Base-by-base conservation (phyloP, 2,113 vertebrate species). In the Bufo bufo region DNA sequence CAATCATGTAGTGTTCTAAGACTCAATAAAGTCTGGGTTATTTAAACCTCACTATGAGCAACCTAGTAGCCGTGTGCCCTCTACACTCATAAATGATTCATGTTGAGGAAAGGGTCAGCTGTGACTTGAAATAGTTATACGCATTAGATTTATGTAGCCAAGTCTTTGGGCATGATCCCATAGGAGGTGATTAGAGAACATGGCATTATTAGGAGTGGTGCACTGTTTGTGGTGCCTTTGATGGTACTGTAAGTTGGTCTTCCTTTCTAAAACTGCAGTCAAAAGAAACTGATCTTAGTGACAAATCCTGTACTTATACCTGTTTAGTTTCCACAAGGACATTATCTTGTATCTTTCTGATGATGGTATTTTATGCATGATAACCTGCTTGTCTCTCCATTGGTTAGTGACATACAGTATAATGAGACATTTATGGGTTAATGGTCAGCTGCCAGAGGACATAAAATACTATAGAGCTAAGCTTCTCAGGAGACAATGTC, bases 21-120 rank as follows among this genome's bases (percentile, higher is more conserved):
- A 79, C 19, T 43, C 13, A 45, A 61, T 45, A 16, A 45, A 61
- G 6, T 81, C 56, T 65, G 61, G 13, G 61, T 19, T 63, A 63
- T 66, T 65, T n/a, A 65, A n/a, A 82, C 66, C 17, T 45, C 79
- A 9, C 8, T 65, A 45, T 50, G 12, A 84, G 63, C 63, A 71
- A 33, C 19, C 20, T 52, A 66, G 63, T 5, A 65, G 61, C 81
- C 71, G 19, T 66, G 63, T 83, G 82, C 65, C 82, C 49, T 84
- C 82, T 54, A 16, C 49, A 50, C 20, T 71, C 23, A 71, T 84
- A 71, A 69, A 71, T 71, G 47, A 83, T 83, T 69, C 61, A 83
- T 83, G 61, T 69, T 16, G 61, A 47, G 17, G 16, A 52, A 20
- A 69, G 81, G 47, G 45, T 83, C 61, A 83, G 82, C 82, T 84